These are phyloP conservation scores for Lota lota DNA, from an alignment of 2,113 vertebrate species.

Conservation along the genomic window DNA sequence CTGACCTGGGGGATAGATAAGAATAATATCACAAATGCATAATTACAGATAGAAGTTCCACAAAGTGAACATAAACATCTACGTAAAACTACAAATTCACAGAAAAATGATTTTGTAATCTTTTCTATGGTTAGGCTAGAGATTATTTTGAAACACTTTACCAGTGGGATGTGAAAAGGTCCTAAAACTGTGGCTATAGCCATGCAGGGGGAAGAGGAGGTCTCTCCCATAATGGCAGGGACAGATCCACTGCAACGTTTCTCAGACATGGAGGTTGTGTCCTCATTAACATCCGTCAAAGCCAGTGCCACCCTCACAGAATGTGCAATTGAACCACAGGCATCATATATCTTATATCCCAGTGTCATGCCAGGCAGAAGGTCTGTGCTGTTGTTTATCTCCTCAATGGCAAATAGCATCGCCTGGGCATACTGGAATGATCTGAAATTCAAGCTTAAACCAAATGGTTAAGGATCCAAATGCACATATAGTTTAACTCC, in stretches of 20 bases:
- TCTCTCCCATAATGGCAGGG: slow-evolving; percentile 68
- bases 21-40: not conserved
- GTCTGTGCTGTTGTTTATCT: slow-evolving; percentile 71
- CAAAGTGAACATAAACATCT: not conserved
- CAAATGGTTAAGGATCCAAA: not conserved
- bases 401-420: slow-evolving; percentile 72
- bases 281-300: slow-evolving; percentile 57
- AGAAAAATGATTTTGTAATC: no score
- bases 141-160: slow-evolving; percentile 22
- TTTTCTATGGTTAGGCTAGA: no score
- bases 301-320: slow-evolving; percentile 57
- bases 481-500: no score
- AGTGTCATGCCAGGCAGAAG: slow-evolving; percentile 65
- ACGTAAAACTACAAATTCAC: no score
- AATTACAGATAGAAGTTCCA: not conserved
- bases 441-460: slow-evolving; percentile 67
- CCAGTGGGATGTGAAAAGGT: slow-evolving; percentile 67
- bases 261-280: slow-evolving; percentile 3
- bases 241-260: slow-evolving; percentile 48
- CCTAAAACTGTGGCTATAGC: slow-evolving; percentile 65
- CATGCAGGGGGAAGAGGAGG: slow-evolving; percentile 62
- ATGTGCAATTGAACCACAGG: slow-evolving; percentile 60
- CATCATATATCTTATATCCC: slow-evolving; percentile 72
- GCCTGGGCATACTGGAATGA: slow-evolving; percentile 69
- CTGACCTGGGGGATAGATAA: slow-evolving; percentile 54